Base-by-base conservation (phyloP, 2,888 invertebrate species). In the Drosophila picticornis region DNA sequence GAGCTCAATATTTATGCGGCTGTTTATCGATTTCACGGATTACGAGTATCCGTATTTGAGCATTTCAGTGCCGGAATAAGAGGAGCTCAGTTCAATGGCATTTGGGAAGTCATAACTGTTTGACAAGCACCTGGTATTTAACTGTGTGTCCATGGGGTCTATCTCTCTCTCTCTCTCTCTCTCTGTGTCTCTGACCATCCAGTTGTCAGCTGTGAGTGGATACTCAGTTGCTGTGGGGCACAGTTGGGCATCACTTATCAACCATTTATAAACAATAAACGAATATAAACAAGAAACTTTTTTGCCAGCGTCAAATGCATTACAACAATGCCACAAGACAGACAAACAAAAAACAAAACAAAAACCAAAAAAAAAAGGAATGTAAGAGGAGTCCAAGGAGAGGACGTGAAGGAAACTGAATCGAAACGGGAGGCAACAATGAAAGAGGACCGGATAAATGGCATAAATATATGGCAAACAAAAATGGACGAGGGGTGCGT, bases 261-360 rank as follows among this genome's bases (percentile, higher is more conserved):
- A 82, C 88, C 90, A 85, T 85, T 85, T 85, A 85, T 85, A 85
- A 85, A 85, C 90, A 85, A 89, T 85, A 89, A 89, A 80, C 88
- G 90, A 89, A 87, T 85, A 86, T 84, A 85, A 85, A 88, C 87
- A 85, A 89, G 83, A 85, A 85, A 85, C 90, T 85, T 85, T 46
- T 85, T 84, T 82, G 57, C 69, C 67, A 67, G 59, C 71, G 69
- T 73, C 89, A 82, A 87, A 84, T 85, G 90, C 85, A 89, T 80
- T 89, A 82, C 80, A 84, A 83, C 77, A 77, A 76, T 66, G 62
- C 69, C 70, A 50, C 38, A 51, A 59, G 58, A 50, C 34, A 62
- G 25, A 13, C 36, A 22, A 27, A 29, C 55, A 36, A 38, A 29
- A 19, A 2, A 13, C 0, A 46, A 13, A 19, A 19, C 5, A 36